Evolutionary conservation across 2,797 vertebrate genomes (phyloP), one percentile per base, ranked within the genome.

Genomic region (Yasuhikotakia modesta): DNA sequence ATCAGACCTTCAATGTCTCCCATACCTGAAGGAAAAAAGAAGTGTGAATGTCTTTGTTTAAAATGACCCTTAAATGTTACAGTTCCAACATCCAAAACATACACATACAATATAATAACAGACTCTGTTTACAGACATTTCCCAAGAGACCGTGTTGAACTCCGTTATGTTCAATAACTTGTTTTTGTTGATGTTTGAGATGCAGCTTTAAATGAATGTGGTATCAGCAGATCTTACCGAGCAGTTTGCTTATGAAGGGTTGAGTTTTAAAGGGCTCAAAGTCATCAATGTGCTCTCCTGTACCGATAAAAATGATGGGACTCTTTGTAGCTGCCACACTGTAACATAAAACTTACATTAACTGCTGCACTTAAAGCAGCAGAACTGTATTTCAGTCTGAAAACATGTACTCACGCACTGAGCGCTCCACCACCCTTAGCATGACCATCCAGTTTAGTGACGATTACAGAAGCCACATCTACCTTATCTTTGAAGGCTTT

Each of bases 401-500:
- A 48, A 30, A 27, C 43, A 17, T 52, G 30, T 85, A 93, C 97
- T 97, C 92, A 99, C 97, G 97, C 97, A 90, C 97, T 99, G 75
- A 99, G 93, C 11, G 97, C 97, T 57, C 97, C 97, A n/a, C 97
- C 97, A 87, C 97, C 97, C 92, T 98, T 99, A 13, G 97, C 97
- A 57, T 99, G 97, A 39, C 97, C 97, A 22, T 99, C 97, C 50
- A 99, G 93, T 85, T 99, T 99, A 53, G 97, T 99, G 70, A 99
- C 94, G 68, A 99, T 99, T 68, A 99, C 97, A 0, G 97, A 99
- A 0, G 97, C 97, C 64, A 99, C 94, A 74, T 99, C 97, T 85
- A 99, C 97, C 90, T 98, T 99, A 90, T 99, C 97, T 87, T 99
- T 99, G 86, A 99, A 99, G 82, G 97, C 97, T 86, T 99, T 99